phyloP scores from a whole-genome alignment of 2,888 invertebrate genomes.

The Eilema caniola region DNA sequence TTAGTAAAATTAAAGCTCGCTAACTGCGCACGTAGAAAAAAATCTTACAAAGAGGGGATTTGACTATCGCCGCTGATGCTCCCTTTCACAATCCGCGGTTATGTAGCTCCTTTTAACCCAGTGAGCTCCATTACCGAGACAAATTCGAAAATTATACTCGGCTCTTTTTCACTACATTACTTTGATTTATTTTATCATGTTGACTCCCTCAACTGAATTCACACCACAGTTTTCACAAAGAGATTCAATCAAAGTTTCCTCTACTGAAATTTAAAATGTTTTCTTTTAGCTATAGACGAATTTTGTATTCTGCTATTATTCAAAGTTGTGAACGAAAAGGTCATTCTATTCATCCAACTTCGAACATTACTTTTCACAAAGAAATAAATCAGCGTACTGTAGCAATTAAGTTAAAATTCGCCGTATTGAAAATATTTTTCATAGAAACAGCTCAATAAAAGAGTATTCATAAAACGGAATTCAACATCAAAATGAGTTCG shows the following conservation, averaged over 20 bases:
- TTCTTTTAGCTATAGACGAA: constrained; percentile 1
- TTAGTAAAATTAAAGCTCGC: not conserved
- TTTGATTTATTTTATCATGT: constrained; percentile 46
- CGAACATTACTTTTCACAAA: constrained; percentile 13
- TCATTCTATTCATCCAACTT: constrained; percentile 10
- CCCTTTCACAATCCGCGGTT: constrained; percentile 12
- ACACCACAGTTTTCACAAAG: constrained; percentile 1
- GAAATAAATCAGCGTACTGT: constrained; percentile 18
- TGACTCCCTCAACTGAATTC: constrained; percentile 7
- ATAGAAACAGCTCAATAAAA: constrained; percentile 14
- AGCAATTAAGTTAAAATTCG: constrained; percentile 16
- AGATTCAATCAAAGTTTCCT: constrained; percentile 6
- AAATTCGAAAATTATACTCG: constrained; percentile 40
- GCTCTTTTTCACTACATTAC: constrained; percentile 48
- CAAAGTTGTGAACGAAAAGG: constrained; percentile 3
- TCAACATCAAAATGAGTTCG: constrained; percentile 34
- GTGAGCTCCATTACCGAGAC: constrained; percentile 32
- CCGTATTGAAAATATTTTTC: constrained; percentile 20
- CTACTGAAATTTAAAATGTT: constrained; percentile 1
- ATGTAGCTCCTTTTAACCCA: constrained; percentile 8
- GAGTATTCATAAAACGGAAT: constrained; percentile 22
- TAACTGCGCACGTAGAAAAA: not conserved
- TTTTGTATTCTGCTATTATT: not conserved
- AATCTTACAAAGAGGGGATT: constrained; percentile 12
- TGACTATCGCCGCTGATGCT: constrained; percentile 9